Evolutionary conservation across 2,113 vertebrate genomes (phyloP), one percentile per base, ranked within the genome.

Genomic region (Maccullochella peelii): DNA sequence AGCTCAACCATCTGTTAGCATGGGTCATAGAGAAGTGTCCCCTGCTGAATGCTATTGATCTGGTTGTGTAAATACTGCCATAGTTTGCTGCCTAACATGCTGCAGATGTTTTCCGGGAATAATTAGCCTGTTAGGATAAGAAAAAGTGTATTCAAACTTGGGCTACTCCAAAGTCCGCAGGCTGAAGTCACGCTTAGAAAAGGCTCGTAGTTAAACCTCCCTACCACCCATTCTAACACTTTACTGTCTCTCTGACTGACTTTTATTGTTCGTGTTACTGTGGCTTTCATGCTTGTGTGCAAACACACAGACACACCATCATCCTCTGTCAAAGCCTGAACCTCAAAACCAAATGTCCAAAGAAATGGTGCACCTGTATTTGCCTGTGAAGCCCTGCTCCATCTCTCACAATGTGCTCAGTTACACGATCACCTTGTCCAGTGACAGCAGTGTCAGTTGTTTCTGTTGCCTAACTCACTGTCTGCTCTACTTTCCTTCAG

Each of bases 31-130:
- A 81, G 44, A 49, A 52, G n/a, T 40, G 78, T 36, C 84, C 81
- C 86, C 70, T 40, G 69, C 65, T 80, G 82, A 54, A 75, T 81
- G 81, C 68, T 89, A 90, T 91, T 91, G 86, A 89, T 91, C 83
- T 80, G 82, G 61, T 89, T 92, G 83, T 87, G 50, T 71, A 85
- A 91, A 93, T 71, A 85, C 49, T 36, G 42, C 82, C 59, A 80
- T 25, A 66, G 65, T 74, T 87, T 70, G 30, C 81, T 21, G 59
- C 47, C 73, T 86, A 87, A 92, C 82, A 55, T 30, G 42, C 73
- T 69, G 82, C 88, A 93, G 73, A 91, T 91, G 90, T 89, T 90
- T 89, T 88, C 73, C 74, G 79, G 84, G 90, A 90, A 85, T 49
- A 74, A 20, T 69, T 21, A 16, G 36, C 78, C 50, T 63, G 61